Percentiles rank a stretch among this genome's conserved stretches.
Conservation (phyloP, 2,797 vertebrate genomes). For the Liasis olivaceus region DNA sequence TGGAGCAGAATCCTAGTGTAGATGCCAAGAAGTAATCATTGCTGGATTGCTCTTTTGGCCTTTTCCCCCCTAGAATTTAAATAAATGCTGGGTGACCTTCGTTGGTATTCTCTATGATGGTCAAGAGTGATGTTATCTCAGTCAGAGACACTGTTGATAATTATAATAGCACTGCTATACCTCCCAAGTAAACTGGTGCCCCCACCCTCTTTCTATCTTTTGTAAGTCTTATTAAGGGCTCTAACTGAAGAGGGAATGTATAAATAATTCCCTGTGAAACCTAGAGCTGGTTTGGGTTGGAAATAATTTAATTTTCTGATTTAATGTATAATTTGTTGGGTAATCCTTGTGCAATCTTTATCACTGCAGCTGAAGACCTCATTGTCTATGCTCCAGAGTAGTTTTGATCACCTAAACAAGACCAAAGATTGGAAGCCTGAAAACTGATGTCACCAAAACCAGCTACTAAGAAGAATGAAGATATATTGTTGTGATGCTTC, state of each 20-base stretch:
- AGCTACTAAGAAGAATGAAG: conserved; percentile 19
- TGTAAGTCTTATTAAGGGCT: background rate
- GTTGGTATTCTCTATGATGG: background rate
- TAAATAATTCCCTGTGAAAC: background rate
- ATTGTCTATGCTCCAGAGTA: conserved; percentile 88
- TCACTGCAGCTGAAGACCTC: conserved; percentile 88
- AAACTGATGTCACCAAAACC: conserved; percentile 58
- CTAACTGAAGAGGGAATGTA: background rate
- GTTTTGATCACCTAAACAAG: conserved; percentile 85
- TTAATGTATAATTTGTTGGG: background rate
- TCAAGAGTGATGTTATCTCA: background rate
- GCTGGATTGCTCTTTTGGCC: background rate
- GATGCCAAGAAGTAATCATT: background rate
- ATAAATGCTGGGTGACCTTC: background rate
- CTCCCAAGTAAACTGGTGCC: background rate
- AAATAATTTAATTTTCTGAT: background rate
- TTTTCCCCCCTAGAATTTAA: no score
- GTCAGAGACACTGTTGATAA: background rate
- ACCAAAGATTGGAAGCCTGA: conserved; percentile 72
- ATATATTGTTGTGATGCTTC: conserved; percentile 31
- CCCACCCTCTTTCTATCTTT: background rate
- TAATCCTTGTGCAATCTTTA: conserved; percentile 23
- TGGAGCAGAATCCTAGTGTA: background rate
- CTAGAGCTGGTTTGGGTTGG: background rate
- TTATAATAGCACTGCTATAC: background rate